Percentiles rank a stretch among this genome's conserved stretches.
phyloP scores from a whole-genome alignment of 2,888 invertebrate species.

The Aporophyla lueneburgensis region DNA sequence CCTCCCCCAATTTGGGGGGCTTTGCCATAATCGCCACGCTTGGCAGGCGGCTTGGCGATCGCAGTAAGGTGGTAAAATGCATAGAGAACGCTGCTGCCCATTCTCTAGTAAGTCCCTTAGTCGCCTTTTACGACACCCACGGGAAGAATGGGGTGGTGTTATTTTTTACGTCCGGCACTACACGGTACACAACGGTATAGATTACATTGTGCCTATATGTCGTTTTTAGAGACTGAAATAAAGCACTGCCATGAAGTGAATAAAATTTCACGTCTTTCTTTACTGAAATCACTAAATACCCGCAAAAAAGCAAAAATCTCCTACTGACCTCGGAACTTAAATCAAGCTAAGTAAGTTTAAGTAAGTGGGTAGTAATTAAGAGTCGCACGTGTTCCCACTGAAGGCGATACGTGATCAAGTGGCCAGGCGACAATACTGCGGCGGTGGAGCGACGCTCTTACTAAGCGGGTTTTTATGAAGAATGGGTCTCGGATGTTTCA shows the following conservation, averaged over 20 bases:
- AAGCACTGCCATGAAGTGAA: background rate
- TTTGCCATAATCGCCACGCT: too few relatives aligned
- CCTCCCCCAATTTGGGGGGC: too few relatives aligned
- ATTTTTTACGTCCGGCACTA: too few relatives aligned
- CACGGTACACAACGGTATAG: too few relatives aligned
- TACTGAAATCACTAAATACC: background rate
- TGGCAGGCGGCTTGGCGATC: too few relatives aligned
- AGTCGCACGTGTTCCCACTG: slow-evolving; percentile 34
- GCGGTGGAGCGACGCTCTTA: slow-evolving; percentile 3
- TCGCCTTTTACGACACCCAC: too few relatives aligned
- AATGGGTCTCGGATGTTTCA: background rate
- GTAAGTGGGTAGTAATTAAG: slow-evolving; percentile 56
- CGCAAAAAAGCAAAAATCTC: background rate
- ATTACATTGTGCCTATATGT: background rate
- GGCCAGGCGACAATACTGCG: slow-evolving; percentile 33
- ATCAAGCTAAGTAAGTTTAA: slow-evolving; percentile 43
- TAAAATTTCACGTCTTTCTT: background rate
- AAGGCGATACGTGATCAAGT: slow-evolving; percentile 52
- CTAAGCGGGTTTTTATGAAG: slow-evolving; percentile 31
- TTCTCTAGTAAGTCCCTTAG: too few relatives aligned
- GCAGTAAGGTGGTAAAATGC: too few relatives aligned
- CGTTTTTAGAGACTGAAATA: background rate
- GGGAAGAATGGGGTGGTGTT: too few relatives aligned
- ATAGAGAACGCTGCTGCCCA: too few relatives aligned
- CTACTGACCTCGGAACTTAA: slow-evolving; percentile 19